phyloP scores from a whole-genome alignment of 2,113 vertebrate species.

The Myxocyprinus asiaticus region DNA sequence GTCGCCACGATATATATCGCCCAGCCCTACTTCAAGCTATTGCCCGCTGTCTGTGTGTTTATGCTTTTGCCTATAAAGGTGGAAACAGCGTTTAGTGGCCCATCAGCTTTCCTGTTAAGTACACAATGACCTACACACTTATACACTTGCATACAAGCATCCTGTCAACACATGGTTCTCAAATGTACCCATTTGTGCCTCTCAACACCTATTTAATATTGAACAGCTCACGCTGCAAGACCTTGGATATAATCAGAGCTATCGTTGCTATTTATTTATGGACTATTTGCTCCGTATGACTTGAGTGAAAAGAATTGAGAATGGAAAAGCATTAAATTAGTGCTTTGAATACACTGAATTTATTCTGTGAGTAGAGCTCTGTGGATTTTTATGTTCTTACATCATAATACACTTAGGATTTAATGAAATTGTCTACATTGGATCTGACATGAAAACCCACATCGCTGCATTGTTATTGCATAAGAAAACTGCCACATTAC shows the following conservation, averaged over 20 bases:
- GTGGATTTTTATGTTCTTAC: no score
- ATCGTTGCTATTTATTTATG: background rate
- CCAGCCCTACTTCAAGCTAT: slow-evolving; percentile 1
- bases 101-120: slow-evolving; percentile 44
- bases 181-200: background rate
- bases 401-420: no score
- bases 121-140: slow-evolving; percentile 52
- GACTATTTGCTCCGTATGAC: background rate
- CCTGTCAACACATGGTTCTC: background rate
- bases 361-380: no score
- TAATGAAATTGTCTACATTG: no score
- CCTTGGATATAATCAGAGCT: background rate
- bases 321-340: no score
- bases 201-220: background rate
- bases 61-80: slow-evolving; percentile 60
- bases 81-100: slow-evolving; percentile 62
- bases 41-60: slow-evolving; percentile 51
- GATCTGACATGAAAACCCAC: no score
- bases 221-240: background rate
- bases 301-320: background rate
- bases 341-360: no score
- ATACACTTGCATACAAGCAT: background rate
- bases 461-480: no score
- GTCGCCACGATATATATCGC: no score
- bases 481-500: no score